Conservation (phyloP, 2,113 vertebrate genomes). For the Callipepla californica region DNA sequence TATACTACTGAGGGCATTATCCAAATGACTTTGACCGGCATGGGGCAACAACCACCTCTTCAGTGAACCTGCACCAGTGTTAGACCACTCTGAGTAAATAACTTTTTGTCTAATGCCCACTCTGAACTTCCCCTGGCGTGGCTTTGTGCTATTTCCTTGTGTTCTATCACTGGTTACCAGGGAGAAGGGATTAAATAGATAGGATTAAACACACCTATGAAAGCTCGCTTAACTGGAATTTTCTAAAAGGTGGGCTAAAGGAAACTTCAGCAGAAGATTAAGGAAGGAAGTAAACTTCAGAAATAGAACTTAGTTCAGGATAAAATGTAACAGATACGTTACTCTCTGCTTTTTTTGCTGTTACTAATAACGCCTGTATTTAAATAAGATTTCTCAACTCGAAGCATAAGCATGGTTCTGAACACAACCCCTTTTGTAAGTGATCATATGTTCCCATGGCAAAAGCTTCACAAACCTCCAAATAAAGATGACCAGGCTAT, state of each 20-base stretch:
- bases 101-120: not conserved
- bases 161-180: not conserved
- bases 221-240: not conserved
- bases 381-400: not conserved
- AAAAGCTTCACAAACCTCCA: not conserved
- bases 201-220: not conserved
- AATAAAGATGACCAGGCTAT: not conserved
- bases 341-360: not conserved
- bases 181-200: not conserved
- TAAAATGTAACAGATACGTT: not conserved
- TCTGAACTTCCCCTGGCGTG: not conserved
- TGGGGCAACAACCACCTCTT: not conserved
- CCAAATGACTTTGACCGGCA: not conserved
- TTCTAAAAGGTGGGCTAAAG: not conserved
- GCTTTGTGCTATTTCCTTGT: not conserved
- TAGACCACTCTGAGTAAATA: not conserved
- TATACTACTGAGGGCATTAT: not conserved
- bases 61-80: not conserved
- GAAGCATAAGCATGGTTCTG: not conserved
- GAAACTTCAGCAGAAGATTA: conserved; percentile 23
- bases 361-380: not conserved
- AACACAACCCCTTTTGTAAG: not conserved
- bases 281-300: not conserved
- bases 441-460: not conserved
- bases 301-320: not conserved